phyloP scores from a whole-genome alignment of 2,797 vertebrate genomes.

The Cyclura pinguis region DNA sequence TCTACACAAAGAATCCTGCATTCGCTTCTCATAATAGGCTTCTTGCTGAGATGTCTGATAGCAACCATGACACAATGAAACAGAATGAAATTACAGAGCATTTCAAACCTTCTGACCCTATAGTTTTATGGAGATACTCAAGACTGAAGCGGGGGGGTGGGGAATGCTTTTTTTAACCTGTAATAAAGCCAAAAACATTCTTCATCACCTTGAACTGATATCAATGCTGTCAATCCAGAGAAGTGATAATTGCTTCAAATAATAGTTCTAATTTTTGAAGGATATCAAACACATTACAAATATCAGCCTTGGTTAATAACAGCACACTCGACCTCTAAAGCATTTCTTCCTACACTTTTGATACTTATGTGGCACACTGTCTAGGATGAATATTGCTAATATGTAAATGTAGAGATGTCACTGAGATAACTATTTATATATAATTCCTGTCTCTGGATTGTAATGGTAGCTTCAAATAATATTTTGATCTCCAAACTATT shows the following conservation, averaged over 20 bases:
- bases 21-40: constrained; percentile 39
- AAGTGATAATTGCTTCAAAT: constrained; percentile 51
- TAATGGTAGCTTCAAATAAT: not conserved
- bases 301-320: constrained; percentile 19
- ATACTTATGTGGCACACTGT: not conserved
- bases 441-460: not conserved
- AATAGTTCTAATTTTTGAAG: constrained; percentile 27
- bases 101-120: constrained; percentile 41
- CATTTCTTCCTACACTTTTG: not conserved
- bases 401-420: not conserved
- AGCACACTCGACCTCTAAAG: not conserved
- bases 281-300: constrained; percentile 20
- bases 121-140: constrained; percentile 21
- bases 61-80: constrained; percentile 24
- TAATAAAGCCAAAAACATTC: not conserved
- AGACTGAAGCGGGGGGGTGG: not conserved
- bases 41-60: constrained; percentile 37
- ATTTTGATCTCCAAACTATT: not conserved
- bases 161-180: not conserved
- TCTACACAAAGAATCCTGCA: constrained; percentile 43
- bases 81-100: constrained; percentile 6
- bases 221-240: not conserved
- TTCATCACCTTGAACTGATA: constrained; percentile 22
- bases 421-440: not conserved
- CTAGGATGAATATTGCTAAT: not conserved